Conservation (phyloP, 2,113 vertebrate species). For the Strigops habroptila region DNA sequence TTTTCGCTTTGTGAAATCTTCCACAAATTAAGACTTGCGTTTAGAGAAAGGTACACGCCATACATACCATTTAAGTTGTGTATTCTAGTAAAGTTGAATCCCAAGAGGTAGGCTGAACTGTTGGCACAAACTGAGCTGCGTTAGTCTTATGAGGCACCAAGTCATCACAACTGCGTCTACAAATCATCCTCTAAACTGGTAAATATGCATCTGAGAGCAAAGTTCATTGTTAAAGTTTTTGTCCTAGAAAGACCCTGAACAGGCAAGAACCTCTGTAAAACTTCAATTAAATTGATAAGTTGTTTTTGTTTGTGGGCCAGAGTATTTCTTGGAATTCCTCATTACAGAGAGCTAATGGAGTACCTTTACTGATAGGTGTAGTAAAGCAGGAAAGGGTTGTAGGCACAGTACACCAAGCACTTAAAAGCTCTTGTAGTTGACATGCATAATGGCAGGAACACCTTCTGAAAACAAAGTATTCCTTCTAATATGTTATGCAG, state of each 20-base stretch:
- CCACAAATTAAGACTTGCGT: neutral
- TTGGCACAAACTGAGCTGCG: neutral
- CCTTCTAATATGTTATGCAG: conserved; percentile 19
- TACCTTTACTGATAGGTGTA: neutral
- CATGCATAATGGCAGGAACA: neutral
- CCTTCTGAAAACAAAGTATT: conserved; percentile 24
- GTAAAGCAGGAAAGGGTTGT: neutral
- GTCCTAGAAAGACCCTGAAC: neutral
- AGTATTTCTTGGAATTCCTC: neutral
- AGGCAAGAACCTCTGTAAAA: neutral
- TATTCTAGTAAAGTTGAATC: neutral
- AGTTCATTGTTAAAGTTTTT: neutral
- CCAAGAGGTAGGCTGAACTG: neutral
- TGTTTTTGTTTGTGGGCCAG: too few species aligned
- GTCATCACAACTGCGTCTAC: neutral
- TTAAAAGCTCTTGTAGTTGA: neutral
- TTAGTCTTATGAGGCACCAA: neutral
- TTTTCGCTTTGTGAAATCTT: neutral
- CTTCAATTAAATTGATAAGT: neutral
- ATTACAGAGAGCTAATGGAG: neutral
- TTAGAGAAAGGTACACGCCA: neutral
- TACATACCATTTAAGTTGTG: neutral
- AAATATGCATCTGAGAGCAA: neutral
- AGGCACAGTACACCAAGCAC: neutral
- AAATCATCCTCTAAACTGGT: neutral